Conservation (phyloP, 2,797 vertebrate genomes). For the Pangasius sanitwongsei region DNA sequence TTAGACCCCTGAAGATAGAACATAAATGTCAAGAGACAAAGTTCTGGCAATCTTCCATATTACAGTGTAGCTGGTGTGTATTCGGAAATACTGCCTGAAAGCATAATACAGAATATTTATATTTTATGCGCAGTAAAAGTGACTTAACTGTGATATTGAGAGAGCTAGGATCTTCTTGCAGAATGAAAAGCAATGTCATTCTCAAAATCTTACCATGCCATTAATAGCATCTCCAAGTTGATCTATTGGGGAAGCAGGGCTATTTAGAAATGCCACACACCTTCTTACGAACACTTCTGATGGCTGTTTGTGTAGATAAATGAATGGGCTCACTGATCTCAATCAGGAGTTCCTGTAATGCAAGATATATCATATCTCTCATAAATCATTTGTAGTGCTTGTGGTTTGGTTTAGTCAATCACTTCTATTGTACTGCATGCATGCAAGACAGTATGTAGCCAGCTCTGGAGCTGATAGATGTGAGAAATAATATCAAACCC, state of each 20-base stretch:
- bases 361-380: neutral
- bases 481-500: neutral
- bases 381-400: neutral
- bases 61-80: slow-evolving; percentile 3
- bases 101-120: neutral
- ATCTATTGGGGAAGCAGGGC: neutral
- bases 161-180: neutral
- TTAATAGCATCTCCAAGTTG: neutral
- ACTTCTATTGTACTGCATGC: neutral
- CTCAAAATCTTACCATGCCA: neutral
- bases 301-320: neutral
- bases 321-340: neutral
- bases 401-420: neutral
- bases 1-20: slow-evolving; percentile 36
- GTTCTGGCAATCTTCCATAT: neutral
- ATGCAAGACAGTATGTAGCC: neutral
- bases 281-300: neutral
- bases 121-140: neutral
- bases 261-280: slow-evolving; percentile 1
- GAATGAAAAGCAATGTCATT: neutral
- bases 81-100: neutral
- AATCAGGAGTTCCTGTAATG: neutral
- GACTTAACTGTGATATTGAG: neutral
- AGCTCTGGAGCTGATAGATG: neutral
- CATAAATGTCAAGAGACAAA: slow-evolving; percentile 15